A percentile compares a stretch with the other conserved stretches of the same genome.
Conservation (phyloP, 1,140 invertebrate genomes). For the Phthorimaea operculella region DNA sequence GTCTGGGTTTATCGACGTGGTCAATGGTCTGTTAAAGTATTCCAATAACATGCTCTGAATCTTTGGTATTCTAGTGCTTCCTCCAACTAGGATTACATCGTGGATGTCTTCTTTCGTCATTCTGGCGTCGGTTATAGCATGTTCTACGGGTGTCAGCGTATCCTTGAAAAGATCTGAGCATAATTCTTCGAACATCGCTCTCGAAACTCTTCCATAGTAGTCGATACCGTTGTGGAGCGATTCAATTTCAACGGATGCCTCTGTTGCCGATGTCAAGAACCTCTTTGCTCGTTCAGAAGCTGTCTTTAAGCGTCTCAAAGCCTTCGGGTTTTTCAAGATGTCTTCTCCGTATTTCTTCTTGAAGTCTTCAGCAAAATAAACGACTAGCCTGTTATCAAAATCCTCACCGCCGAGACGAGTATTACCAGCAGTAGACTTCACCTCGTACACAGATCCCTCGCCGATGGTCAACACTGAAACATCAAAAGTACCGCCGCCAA, state of each 20-base stretch:
- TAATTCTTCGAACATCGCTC: slow-evolving; percentile 62
- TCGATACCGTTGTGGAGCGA: slow-evolving; percentile 73
- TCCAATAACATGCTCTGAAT: slow-evolving; percentile 60
- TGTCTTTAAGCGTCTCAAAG: slow-evolving; percentile 76
- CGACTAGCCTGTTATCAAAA: slow-evolving; percentile 81
- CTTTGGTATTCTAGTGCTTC: slow-evolving; percentile 73
- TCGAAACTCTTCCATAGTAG: slow-evolving; percentile 40
- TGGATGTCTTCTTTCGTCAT: slow-evolving; percentile 72
- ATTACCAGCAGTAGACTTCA: slow-evolving; percentile 75
- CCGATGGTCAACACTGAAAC: slow-evolving; percentile 82
- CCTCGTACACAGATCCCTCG: slow-evolving; percentile 76
- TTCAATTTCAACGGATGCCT: slow-evolving; percentile 81
- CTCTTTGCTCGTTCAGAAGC: slow-evolving; percentile 86
- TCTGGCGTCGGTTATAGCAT: slow-evolving; percentile 71
- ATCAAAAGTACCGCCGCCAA: slow-evolving; percentile 78
- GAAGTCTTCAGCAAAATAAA: slow-evolving; percentile 69
- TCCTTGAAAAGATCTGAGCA: slow-evolving; percentile 64
- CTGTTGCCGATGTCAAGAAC: slow-evolving; percentile 79
- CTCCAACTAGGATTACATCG: slow-evolving; percentile 78
- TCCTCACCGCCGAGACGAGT: slow-evolving; percentile 77
- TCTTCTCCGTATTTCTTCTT: slow-evolving; percentile 65
- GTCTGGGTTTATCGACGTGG: slow-evolving; percentile 65
- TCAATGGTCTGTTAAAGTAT: slow-evolving; percentile 50
- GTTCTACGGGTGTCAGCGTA: slow-evolving; percentile 50
- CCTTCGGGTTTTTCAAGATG: slow-evolving; percentile 54